These are phyloP conservation scores for Euthynnus affinis DNA, from an alignment of 2,797 vertebrate genomes.

Conservation along the genomic window DNA sequence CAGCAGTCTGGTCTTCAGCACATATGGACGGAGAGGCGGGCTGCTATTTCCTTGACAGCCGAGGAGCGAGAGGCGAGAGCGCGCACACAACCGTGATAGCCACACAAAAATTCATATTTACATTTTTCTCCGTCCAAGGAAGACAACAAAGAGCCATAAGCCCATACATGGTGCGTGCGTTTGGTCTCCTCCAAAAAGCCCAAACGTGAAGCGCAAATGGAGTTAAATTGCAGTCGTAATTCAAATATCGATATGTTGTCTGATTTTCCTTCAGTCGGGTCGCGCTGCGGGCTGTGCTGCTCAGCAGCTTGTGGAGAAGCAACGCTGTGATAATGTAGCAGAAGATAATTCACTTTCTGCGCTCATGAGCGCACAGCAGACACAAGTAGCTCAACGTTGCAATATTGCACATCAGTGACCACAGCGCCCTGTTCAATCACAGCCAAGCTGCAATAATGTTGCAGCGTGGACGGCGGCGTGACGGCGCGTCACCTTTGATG, in stretches of 20 bases:
- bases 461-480: constrained; percentile 51
- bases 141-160: constrained; percentile 54
- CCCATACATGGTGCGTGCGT: background rate
- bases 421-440: constrained; percentile 48
- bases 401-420: constrained; percentile 24
- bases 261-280: constrained; percentile 22
- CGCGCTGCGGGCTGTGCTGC: constrained; percentile 47
- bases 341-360: constrained; percentile 21
- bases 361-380: constrained; percentile 46
- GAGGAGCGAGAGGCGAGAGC: constrained; percentile 53
- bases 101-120: constrained; percentile 25
- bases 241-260: constrained; percentile 29
- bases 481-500: constrained; percentile 50
- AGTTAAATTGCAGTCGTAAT: background rate
- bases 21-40: constrained; percentile 65
- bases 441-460: constrained; percentile 42
- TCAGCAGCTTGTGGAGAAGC: constrained; percentile 45
- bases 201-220: background rate
- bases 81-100: constrained; percentile 56
- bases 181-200: background rate
- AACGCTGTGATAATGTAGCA: constrained; percentile 20
- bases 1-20: constrained; percentile 45
- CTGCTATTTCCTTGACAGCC: constrained; percentile 80
- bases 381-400: constrained; percentile 21
- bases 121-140: constrained; percentile 22